Evolutionary conservation across 2,113 vertebrate genomes (phyloP).

Genomic region (Nesoenas mayeri): DNA sequence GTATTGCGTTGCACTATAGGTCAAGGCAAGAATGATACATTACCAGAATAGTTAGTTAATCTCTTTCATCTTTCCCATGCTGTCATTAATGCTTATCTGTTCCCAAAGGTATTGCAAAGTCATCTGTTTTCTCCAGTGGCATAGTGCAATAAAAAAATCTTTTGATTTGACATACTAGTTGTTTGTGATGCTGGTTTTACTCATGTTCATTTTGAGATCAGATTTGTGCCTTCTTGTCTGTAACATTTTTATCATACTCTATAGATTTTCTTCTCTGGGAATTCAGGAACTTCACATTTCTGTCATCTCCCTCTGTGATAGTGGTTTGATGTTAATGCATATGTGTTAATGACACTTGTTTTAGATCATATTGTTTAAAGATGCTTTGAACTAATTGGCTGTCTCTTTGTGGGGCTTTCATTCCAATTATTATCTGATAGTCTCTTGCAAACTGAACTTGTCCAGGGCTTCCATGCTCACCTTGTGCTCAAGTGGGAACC

Average conservation of each 20-base stretch:
- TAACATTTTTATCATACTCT: background rate
- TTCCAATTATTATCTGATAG: background rate
- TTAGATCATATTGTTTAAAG: background rate
- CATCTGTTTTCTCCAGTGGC: constrained; percentile 22
- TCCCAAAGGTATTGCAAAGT: constrained; percentile 45
- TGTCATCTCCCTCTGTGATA: background rate
- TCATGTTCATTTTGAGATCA: background rate
- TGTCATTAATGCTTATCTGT: constrained; percentile 57
- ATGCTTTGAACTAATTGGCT: background rate
- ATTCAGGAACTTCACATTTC: background rate
- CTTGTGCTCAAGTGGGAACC: background rate
- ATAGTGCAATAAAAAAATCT: background rate
- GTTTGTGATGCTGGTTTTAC: background rate
- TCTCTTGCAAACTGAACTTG: background rate
- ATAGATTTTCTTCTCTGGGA: background rate
- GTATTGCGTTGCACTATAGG: constrained; percentile 4
- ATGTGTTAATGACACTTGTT: rapidly evolving
- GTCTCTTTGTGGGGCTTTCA: background rate
- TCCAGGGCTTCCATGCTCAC: background rate
- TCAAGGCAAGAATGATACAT: constrained; percentile 48
- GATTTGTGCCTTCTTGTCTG: background rate
- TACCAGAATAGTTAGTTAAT: constrained; percentile 47
- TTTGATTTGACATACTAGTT: background rate
- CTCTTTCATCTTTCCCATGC: constrained; percentile 54
- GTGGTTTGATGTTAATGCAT: background rate